Conservation (phyloP, 1,140 invertebrate genomes). For the Rhagoletis pomonella region DNA sequence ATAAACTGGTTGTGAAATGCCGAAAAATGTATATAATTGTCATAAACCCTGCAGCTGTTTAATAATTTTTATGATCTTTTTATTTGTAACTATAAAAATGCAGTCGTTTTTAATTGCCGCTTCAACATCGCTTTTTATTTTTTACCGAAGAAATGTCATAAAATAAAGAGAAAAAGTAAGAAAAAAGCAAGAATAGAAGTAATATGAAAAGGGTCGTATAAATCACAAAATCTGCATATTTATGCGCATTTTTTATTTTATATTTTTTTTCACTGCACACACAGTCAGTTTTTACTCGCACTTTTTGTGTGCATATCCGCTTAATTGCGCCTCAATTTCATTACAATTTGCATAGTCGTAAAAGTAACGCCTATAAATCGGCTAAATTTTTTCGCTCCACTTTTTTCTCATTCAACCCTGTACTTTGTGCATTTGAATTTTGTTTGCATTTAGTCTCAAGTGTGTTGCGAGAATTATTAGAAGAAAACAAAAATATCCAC, state of each 20-base stretch:
- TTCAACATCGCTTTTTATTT: slow-evolving; percentile 14
- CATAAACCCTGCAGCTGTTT: neutral
- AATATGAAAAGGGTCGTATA: slow-evolving; percentile 11
- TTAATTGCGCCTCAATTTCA: slow-evolving; percentile 50
- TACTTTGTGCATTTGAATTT: too few species aligned
- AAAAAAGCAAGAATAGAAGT: too few species aligned
- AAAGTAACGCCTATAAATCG: slow-evolving; percentile 35
- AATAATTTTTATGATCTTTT: slow-evolving; percentile 34
- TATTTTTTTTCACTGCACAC: neutral
- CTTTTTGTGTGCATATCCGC: slow-evolving; percentile 34
- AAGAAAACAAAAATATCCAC: neutral
- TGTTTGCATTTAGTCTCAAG: neutral
- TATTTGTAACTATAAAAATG: slow-evolving; percentile 20
- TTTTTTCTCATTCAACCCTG: neutral
- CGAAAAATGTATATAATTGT: slow-evolving; percentile 1
- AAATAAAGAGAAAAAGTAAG: neutral
- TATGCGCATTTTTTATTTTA: neutral
- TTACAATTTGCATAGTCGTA: slow-evolving; percentile 52
- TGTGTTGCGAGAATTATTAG: too few species aligned
- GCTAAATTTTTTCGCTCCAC: neutral
- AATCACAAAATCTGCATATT: slow-evolving; percentile 50
- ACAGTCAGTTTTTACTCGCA: neutral
- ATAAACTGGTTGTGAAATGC: too few species aligned
- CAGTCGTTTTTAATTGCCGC: neutral
- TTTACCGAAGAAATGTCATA: neutral